Base-by-base conservation (phyloP, 2,888 invertebrate genomes). In the Geophilus truncorum region DNA sequence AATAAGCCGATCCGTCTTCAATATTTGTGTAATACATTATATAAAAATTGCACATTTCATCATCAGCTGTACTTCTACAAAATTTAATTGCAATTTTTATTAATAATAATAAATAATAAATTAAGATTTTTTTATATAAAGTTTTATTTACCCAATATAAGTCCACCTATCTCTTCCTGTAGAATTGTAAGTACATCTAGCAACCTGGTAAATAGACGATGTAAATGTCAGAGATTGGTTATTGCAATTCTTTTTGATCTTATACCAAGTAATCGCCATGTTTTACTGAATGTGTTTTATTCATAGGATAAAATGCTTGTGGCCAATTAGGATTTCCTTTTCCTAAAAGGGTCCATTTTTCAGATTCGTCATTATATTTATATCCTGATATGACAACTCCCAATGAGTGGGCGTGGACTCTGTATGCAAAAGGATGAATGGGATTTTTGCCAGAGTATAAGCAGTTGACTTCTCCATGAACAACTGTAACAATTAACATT, bases 321-420 rank as follows among this genome's bases (percentile, higher is more conserved):
- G 91, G 90, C 90, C 90, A 90, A 83, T 90, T 90, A 0, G 91
- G 90, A 85, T 90, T 90, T 70, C 90, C 89, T 84, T 89, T 90
- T 18, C 89, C 89, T 80, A 90, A 84, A 82, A 85, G 83, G 2
- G 83, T 84, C 85, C 86, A 87, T 30, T 84, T 81, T 10, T 84
- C 79, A 81, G 81, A 78, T 79, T 82, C 81, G 9, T 80, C 82
- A 79, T 85, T 84, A 81, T 86, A 85, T 45, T 85, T 84, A 82
- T 87, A 87, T 36, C 86, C 88, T 3, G 87, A 85, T 6, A 89
- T 87, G 21, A 89, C 88, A 2, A 85, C 83, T 30, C 82, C 88
- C 77, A 90, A 85, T 32, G 86, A 85, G 84, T 90, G 90, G 0
- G 90, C 89, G 84, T 90, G 90, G 9, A 89, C 89, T 77, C 90